Base-by-base conservation (phyloP, 35 echinoderm and acorn worm genomes). In the Apostichopus californicus region DNA sequence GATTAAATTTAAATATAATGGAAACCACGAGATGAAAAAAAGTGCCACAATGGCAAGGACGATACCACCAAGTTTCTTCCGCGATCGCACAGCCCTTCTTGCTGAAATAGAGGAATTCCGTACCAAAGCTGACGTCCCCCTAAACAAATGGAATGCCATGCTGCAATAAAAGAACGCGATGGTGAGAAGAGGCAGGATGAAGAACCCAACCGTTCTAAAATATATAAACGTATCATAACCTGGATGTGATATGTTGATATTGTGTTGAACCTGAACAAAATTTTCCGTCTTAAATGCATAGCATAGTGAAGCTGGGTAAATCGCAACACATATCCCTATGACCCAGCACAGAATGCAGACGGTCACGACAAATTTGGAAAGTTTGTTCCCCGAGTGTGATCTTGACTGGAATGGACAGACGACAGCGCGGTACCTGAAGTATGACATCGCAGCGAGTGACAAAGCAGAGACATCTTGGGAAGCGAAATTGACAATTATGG, bases 11-110 rank as follows among this genome's bases (percentile, higher is more conserved):
- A 89, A 8, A 54, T 89, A 75, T 23, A 65, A 7, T 10, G 86
- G 86, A 60, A 89, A 63, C 86, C 86, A 89, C 1, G 61, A 89
- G 15, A 89, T 22, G 72, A 75, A 68, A 89, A 89, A 89, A 8
- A 89, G 8, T 3, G 6, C 17, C 5, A 52, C 60, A 65, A 89
- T 68, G 24, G 10, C 61, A 9, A 89, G 52, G 18, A 89, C 86
- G 26, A 89, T 89, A 22, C 57, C 68, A 26, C 61, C 86, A 12
- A 89, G 64, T 89, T 75, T 89, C 46, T 72, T 89, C 1, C 86
- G 86, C 9, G 86, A 89, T 54, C 86, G 17, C 9, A 46, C 9
- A 1, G 63, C 86, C 5, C 86, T 58, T 9, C 68, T 68, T 75
- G 68, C 86, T 8, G 86, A 89, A 9, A 89, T 72, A 4, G 86